Evolutionary conservation across 1,140 invertebrate species (phyloP), one percentile per base, ranked within the genome.

Genomic region (Colletes gigas): DNA sequence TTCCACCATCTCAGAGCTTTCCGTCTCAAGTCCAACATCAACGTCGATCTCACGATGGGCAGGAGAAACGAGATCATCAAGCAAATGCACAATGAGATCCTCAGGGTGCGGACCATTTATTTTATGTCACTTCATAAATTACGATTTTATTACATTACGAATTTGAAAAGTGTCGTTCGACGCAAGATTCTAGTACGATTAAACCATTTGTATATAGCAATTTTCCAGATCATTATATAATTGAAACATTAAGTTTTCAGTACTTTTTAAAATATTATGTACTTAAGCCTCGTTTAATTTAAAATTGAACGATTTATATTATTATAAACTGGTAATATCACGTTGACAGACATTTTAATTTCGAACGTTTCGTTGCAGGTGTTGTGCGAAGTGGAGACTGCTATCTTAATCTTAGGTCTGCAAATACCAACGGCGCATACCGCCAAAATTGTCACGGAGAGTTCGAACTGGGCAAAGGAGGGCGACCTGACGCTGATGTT

Each of bases 301-400:
- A 44, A 44, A 44, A 9, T 44, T 44, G 6, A 9, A 44, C 0
- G 12, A 50, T 12, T 50, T 50, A 12, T 50, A 50, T 12, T 12
- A 12, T 50, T 12, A 10, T 10, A 10, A 50, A 10, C 3, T 12
- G 50, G 14, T 68, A 62, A 65, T 12, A 52, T 17, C 12, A 59
- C 21, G 21, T 2, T 15, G 67, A 3, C 30, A 8, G 8, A 44
- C 4, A 0, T 39, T n/a, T n/a, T 7, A 52, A 60, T 62, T 3
- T 50, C 0, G 0, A 8, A 3, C 19, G 68, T 72, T 47, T 79
- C 10, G 3, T 88, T 83, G 3, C 85, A 94, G 94, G 89, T 93
- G 69, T 80, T 94, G 19, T 94, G 93, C 84, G 93, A 94, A 77
- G 93, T 94, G n/a, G 93, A 94, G 57, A 92, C 91, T 0, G 91